Evolutionary conservation across 1,140 invertebrate genomes (phyloP).

Genomic region (Anthonomus grandis): DNA sequence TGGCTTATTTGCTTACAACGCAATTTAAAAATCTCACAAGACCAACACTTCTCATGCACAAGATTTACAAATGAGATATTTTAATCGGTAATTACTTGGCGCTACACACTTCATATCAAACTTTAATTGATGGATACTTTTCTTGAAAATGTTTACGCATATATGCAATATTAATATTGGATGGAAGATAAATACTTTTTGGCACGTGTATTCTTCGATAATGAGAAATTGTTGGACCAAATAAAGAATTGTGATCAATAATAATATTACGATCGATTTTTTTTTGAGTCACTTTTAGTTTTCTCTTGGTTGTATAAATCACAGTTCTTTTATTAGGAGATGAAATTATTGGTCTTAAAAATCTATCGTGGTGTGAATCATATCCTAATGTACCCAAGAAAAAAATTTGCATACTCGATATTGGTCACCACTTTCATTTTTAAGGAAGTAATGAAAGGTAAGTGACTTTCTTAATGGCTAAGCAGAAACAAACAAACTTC

Average conservation of each 20-base stretch:
- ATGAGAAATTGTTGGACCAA: too few species aligned
- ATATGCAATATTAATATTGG: constrained; percentile 11
- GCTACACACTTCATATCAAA: constrained; percentile 21
- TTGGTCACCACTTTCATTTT: background rate
- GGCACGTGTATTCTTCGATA: constrained; percentile 20
- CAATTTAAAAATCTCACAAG: constrained; percentile 19
- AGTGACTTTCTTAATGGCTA: background rate
- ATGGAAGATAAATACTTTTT: constrained; percentile 14
- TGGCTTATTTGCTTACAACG: constrained; percentile 13
- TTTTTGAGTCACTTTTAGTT: background rate
- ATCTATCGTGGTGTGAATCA: background rate
- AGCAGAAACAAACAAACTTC: background rate
- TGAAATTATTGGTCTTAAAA: background rate
- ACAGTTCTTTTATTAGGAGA: background rate
- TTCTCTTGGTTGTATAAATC: background rate
- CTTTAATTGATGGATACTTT: constrained; percentile 8
- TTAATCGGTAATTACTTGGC: constrained; percentile 13
- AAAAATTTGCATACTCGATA: background rate
- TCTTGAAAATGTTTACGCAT: constrained; percentile 19
- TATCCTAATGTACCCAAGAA: background rate
- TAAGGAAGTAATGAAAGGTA: background rate
- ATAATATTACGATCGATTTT: background rate
- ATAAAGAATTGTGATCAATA: constrained; percentile 1
- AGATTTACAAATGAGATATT: constrained; percentile 25
- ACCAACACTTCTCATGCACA: constrained; percentile 20